A percentile compares a stretch with the other conserved stretches of the same genome.
Evolutionary conservation across 2,888 invertebrate genomes (phyloP).

Genomic region (Bombylius discolor): DNA sequence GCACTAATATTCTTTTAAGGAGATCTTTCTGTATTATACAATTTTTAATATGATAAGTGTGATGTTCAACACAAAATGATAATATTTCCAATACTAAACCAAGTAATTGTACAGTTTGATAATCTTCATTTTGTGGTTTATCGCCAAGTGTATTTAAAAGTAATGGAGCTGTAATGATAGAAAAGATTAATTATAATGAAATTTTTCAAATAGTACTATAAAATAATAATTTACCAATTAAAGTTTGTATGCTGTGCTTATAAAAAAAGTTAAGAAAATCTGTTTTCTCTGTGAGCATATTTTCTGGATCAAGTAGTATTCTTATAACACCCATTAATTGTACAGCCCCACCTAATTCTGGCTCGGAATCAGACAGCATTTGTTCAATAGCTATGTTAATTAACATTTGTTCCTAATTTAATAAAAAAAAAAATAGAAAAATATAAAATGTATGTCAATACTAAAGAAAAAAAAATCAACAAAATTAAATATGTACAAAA

Average conservation of each 20-base stretch:
- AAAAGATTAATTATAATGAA: not conserved
- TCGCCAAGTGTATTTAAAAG: conserved; percentile 84
- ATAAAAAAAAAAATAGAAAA: conserved; percentile 3
- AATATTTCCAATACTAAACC: conserved; percentile 90
- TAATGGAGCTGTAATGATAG: conserved; percentile 56
- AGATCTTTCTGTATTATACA: conserved; percentile 95
- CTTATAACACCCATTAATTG: conserved; percentile 91
- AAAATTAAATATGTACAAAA: not conserved
- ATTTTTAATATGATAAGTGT: conserved; percentile 96
- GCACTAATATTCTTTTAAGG: conserved; percentile 82
- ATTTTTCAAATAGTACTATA: not conserved
- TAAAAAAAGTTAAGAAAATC: conserved; percentile 98
- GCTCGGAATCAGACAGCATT: conserved; percentile 93
- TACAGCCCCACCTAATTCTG: conserved; percentile 93
- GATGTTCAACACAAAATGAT: conserved; percentile 98
- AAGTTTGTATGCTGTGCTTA: conserved; percentile 91
- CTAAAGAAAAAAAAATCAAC: not conserved
- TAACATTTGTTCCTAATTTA: conserved; percentile 73
- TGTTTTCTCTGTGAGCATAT: conserved; percentile 95
- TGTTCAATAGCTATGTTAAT: conserved; percentile 95
- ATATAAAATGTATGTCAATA: not conserved
- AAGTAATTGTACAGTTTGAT: conserved; percentile 89
- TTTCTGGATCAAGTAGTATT: conserved; percentile 90
- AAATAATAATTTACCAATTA: conserved; percentile 56
- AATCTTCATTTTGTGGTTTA: conserved; percentile 84